These are phyloP conservation scores for Clarias batrachus DNA, from an alignment of 2,113 vertebrate genomes.

Conservation along the genomic window DNA sequence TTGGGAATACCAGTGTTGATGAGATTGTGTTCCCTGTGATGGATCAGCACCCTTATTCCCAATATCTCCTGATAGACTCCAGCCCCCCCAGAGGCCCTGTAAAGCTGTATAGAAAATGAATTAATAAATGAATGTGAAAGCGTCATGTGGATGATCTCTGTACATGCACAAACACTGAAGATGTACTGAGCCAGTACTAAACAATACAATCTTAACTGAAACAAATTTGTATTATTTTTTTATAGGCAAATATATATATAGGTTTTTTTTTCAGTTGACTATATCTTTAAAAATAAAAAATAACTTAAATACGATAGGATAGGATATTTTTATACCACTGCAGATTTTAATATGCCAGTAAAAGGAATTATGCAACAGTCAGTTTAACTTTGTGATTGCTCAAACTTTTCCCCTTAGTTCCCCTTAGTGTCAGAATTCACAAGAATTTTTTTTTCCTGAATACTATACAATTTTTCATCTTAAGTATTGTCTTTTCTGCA, in stretches of 20 bases:
- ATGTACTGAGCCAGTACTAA: background rate
- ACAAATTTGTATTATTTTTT: background rate
- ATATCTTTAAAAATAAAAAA: background rate
- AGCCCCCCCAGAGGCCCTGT: too few relatives aligned
- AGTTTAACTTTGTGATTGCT: background rate
- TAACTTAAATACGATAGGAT: background rate
- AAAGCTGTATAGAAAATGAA: too few relatives aligned
- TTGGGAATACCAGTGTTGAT: too few relatives aligned
- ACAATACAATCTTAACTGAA: background rate
- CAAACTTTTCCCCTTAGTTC: background rate
- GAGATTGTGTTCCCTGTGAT: too few relatives aligned
- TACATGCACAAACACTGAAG: background rate
- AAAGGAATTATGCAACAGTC: background rate
- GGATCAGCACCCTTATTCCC: too few relatives aligned
- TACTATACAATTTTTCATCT: background rate
- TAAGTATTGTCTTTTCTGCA: constrained; percentile 55
- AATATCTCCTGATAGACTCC: too few relatives aligned
- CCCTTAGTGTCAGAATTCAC: background rate
- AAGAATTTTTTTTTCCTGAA: background rate
- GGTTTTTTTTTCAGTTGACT: background rate
- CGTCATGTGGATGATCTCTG: too few relatives aligned
- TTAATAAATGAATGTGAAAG: too few relatives aligned
- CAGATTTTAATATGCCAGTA: background rate
- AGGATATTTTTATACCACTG: background rate
- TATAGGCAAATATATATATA: too few relatives aligned